These are phyloP conservation scores for Ondatra zibethicus DNA, from an alignment of 2,113 vertebrate species.

Conservation along the genomic window DNA sequence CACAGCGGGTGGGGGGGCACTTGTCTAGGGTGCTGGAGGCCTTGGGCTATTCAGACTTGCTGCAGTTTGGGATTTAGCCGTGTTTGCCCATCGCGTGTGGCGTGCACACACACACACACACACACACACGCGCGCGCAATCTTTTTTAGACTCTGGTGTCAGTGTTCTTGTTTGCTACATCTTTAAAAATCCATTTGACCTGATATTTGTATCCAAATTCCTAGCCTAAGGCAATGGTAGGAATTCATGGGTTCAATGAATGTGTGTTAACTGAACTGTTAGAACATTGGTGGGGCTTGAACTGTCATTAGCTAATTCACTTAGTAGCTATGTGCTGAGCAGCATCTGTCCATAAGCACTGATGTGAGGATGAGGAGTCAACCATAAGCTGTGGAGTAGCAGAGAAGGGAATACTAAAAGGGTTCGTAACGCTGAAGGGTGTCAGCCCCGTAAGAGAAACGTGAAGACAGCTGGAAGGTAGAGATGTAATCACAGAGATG, in stretches of 20 bases:
- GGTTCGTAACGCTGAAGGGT: not conserved
- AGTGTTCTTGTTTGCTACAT: not conserved
- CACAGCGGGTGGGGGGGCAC: not conserved
- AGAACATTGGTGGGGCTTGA: not conserved
- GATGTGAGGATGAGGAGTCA: not conserved
- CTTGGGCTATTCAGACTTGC: too few species aligned
- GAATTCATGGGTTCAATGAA: not conserved
- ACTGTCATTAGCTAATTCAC: not conserved
- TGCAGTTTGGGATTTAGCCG: not conserved
- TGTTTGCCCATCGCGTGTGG: not conserved
- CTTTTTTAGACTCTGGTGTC: not conserved
- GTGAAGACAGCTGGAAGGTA: not conserved
- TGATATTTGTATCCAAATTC: constrained; percentile 25
- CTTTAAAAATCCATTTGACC: not conserved
- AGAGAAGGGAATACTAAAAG: not conserved
- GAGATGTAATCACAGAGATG: not conserved
- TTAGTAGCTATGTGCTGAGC: not conserved
- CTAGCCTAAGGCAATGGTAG: not conserved
- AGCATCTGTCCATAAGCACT: not conserved
- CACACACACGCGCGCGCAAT: not conserved
- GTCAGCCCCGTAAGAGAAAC: not conserved
- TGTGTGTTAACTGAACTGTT: constrained; percentile 38
- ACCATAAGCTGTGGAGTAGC: not conserved
- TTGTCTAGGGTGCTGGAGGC: not conserved
- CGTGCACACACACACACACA: not conserved